Percentiles rank a stretch among this genome's conserved stretches.
These are phyloP conservation scores for Portunus trituberculatus DNA, from an alignment of 1,140 invertebrate species.

Conservation along the genomic window DNA sequence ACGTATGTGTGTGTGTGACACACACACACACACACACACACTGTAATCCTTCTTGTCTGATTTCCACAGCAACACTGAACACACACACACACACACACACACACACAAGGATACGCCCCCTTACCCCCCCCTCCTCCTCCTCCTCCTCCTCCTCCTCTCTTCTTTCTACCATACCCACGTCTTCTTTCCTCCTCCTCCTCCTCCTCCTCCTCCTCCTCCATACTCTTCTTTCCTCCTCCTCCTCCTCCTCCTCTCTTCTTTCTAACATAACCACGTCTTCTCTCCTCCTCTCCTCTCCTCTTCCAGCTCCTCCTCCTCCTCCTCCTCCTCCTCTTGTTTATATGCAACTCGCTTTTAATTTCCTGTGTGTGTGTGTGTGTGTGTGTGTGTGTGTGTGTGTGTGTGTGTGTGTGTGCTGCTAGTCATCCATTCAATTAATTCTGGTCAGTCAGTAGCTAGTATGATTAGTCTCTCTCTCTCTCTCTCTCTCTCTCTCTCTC, in stretches of 20 bases:
- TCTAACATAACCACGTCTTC: background rate
- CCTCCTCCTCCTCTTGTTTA: background rate
- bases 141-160: background rate
- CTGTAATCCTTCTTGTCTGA: background rate
- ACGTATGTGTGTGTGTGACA: background rate
- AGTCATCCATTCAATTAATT: no score
- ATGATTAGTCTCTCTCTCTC: constrained; percentile 43
- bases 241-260: background rate
- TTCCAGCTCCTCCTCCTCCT: background rate
- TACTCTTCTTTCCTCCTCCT: background rate
- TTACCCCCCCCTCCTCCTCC: background rate
- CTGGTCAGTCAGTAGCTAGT: no score
- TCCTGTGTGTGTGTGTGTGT: no score
- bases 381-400: no score
- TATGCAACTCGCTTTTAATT: no score
- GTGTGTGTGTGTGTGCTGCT: no score
- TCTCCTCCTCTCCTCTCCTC: background rate
- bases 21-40: constrained; percentile 9
- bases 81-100: constrained; percentile 5
- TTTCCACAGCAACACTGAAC: background rate
- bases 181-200: background rate
- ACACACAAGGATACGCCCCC: background rate
- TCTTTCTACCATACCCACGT: background rate
- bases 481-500: constrained; percentile 36
- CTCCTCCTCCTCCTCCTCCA: background rate